A percentile compares a stretch with the other conserved stretches of the same genome.
Evolutionary conservation across 2,113 vertebrate genomes (phyloP).

Genomic region (Tetrao urogallus): DNA sequence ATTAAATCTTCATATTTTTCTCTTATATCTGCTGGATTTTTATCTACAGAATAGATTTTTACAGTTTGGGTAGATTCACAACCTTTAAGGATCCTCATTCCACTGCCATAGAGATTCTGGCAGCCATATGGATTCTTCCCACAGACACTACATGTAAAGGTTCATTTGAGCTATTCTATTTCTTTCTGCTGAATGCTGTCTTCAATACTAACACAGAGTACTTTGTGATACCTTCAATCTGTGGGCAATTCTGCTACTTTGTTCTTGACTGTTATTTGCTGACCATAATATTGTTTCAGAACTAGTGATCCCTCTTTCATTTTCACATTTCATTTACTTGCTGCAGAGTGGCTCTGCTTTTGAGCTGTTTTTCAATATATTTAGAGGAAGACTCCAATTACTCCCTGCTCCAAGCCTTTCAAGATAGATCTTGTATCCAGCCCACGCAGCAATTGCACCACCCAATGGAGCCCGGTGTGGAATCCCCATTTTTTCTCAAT

Average conservation of each 20-base stretch:
- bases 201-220: background rate
- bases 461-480: conserved; percentile 41
- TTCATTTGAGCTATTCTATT: background rate
- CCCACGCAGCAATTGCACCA: conserved; percentile 67
- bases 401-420: background rate
- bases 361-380: background rate
- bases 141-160: background rate
- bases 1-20: background rate
- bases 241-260: background rate
- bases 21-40: background rate
- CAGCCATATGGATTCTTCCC: background rate
- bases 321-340: background rate
- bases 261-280: background rate
- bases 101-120: background rate
- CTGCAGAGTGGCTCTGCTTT: background rate
- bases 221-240: background rate
- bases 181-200: background rate
- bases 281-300: background rate
- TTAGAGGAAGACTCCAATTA: background rate
- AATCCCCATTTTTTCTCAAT: background rate
- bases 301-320: background rate
- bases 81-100: background rate
- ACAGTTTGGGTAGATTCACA: background rate
- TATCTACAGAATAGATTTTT: conserved; percentile 8
- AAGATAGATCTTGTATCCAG: background rate